phyloP scores from a whole-genome alignment of 2,888 invertebrate genomes.

The Scaptomyza polygonia region DNA sequence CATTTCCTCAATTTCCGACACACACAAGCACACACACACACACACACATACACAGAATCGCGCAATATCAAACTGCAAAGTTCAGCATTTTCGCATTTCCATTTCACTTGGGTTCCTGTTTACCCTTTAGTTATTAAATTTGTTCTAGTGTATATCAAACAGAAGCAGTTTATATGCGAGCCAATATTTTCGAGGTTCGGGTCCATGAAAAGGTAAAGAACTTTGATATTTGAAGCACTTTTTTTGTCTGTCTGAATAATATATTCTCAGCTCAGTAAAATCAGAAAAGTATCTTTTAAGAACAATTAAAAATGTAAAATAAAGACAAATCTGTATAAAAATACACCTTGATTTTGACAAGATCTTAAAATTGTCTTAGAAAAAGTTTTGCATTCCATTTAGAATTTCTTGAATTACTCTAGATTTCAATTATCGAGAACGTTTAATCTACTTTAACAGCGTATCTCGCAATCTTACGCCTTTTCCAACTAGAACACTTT shows the following conservation, averaged over 20 bases:
- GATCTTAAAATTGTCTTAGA: too few relatives aligned
- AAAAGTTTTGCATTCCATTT: too few relatives aligned
- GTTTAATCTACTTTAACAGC: too few relatives aligned
- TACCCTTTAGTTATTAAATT: not conserved
- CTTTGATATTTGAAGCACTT: not conserved
- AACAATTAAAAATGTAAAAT: too few relatives aligned
- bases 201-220: not conserved
- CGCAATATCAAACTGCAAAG: slow-evolving; percentile 11
- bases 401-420: too few relatives aligned
- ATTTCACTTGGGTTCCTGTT: slow-evolving; percentile 43
- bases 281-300: too few relatives aligned
- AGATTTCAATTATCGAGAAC: too few relatives aligned
- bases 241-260: too few relatives aligned
- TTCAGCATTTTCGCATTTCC: slow-evolving; percentile 54
- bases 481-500: not conserved
- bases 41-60: not conserved
- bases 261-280: not conserved
- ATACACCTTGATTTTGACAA: too few relatives aligned
- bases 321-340: too few relatives aligned
- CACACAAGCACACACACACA: slow-evolving; percentile 14
- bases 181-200: not conserved
- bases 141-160: not conserved
- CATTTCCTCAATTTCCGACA: slow-evolving; percentile 54
- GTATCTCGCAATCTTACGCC: not conserved
- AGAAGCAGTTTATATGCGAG: not conserved